Percentiles rank a stretch among this genome's conserved stretches.
phyloP scores from a whole-genome alignment of 2,888 invertebrate species.

The Sceliomorpha sp. region DNA sequence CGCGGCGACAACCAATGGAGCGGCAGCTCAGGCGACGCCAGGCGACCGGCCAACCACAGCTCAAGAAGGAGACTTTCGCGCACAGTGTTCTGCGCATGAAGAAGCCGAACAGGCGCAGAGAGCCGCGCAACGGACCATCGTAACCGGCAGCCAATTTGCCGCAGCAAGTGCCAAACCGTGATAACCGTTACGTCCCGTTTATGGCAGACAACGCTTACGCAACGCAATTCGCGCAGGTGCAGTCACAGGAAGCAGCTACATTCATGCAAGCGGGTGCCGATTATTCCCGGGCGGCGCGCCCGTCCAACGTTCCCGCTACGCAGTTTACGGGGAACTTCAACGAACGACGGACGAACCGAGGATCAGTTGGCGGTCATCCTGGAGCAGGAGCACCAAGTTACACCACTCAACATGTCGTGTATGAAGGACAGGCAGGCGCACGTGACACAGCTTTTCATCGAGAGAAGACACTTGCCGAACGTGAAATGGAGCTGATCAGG shows the following conservation, averaged over 20 bases:
- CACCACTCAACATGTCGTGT: conserved; percentile 1
- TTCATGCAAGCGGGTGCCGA: not conserved
- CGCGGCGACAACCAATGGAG: not conserved
- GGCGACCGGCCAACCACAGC: not conserved
- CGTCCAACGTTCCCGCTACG: conserved; percentile 14
- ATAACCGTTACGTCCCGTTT: not conserved
- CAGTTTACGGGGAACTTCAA: conserved; percentile 12
- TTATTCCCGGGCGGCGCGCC: not conserved
- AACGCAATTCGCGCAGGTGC: not conserved
- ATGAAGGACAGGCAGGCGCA: not conserved
- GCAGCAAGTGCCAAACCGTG: not conserved
- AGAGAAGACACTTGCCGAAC: not conserved
- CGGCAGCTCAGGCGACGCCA: not conserved
- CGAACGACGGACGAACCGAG: conserved; percentile 3
- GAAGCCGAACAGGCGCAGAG: not conserved
- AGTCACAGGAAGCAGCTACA: not conserved
- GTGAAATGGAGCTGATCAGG: not conserved
- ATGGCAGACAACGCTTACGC: not conserved
- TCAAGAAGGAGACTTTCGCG: not conserved
- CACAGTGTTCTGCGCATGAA: not conserved
- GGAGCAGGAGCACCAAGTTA: not conserved
- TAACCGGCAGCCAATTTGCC: conserved; percentile 1
- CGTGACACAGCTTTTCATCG: no score
- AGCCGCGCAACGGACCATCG: not conserved
- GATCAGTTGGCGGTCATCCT: not conserved